Base-by-base conservation (phyloP, 2,797 vertebrate genomes). In the Decapterus maruadsi region DNA sequence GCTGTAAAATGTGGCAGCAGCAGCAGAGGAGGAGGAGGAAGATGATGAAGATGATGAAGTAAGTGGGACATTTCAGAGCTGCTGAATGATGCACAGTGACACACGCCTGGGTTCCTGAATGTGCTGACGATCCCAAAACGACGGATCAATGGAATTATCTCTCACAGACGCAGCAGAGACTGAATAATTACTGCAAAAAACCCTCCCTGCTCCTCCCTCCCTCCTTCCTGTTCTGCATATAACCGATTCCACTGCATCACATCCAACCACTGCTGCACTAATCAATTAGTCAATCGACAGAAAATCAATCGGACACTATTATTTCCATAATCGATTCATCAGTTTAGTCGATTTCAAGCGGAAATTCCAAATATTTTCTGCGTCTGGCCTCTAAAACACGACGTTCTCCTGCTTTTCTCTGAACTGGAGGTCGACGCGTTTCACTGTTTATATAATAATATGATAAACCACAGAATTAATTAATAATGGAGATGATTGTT, bases 11-110 rank as follows among this genome's bases (percentile, higher is more conserved):
- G 46, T 50, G 45, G 19, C 46, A 50, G n/a, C 46, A n/a, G 46
- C 46, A n/a, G 46, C n/a, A n/a, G 26, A 1, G 3, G 26, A 26
- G 26, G 26, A 26, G 26, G 46, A 50, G 22, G 8, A 40, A 20
- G 20, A 38, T 10, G 2, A 34, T 1, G 31, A 34, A 6, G 26
- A 26, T 26, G 26, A 26, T 26, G 31, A 34, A 10, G 0, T 42
- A 61, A 72, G 17, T 34, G 53, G 46, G 19, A 51, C 43, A 12
- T 40, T 43, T 31, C 31, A 34, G 31, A 6, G 36, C 10, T 46
- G 64, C 12, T 78, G 73, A 63, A 56, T 9, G 56, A 77, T 76
- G 59, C 67, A 55, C 64, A 46, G 20, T 31, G 75, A 55, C 4
- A 34, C 46, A 6, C 50, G 38, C 22, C 77, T 85, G 69, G 55